A percentile compares a stretch with the other conserved stretches of the same genome.
Conservation (phyloP, 2,797 vertebrate species). For the Remorina albescens region DNA sequence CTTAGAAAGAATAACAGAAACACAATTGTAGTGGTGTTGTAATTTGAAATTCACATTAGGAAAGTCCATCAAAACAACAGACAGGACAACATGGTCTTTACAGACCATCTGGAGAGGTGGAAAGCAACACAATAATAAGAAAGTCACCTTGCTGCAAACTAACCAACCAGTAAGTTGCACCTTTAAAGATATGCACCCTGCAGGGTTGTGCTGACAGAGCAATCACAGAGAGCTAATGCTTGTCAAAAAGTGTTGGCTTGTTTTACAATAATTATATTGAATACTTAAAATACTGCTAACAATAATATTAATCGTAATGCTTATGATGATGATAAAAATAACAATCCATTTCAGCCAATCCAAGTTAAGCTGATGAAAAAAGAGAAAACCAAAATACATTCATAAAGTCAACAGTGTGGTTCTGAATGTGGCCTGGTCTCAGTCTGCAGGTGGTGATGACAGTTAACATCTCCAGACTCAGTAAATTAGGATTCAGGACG, state of each 20-base stretch:
- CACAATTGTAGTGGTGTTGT: background rate
- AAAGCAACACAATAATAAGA: background rate
- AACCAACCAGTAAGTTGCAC: background rate
- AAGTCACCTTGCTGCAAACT: background rate
- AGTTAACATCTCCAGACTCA: background rate
- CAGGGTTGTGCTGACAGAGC: too few species aligned
- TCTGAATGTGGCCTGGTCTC: background rate
- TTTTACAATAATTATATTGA: too few species aligned
- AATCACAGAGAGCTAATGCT: too few species aligned
- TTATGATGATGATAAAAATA: too few species aligned
- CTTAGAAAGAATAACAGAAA: background rate
- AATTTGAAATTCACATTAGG: background rate
- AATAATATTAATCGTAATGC: too few species aligned
- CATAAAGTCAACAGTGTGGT: background rate
- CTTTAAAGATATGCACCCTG: too few species aligned
- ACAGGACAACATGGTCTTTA: background rate
- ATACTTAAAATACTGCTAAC: too few species aligned
- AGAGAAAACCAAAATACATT: too few species aligned
- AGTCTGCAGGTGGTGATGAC: constrained; percentile 5
- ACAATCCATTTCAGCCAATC: too few species aligned
- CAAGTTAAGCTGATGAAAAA: too few species aligned
- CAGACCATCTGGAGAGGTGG: background rate
- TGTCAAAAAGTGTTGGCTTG: too few species aligned
- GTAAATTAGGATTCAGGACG: constrained; percentile 7
- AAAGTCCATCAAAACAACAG: background rate